Evolutionary conservation across 2,113 vertebrate genomes (phyloP), one percentile per base, ranked within the genome.

Genomic region (Poeciliopsis occidentalis): DNA sequence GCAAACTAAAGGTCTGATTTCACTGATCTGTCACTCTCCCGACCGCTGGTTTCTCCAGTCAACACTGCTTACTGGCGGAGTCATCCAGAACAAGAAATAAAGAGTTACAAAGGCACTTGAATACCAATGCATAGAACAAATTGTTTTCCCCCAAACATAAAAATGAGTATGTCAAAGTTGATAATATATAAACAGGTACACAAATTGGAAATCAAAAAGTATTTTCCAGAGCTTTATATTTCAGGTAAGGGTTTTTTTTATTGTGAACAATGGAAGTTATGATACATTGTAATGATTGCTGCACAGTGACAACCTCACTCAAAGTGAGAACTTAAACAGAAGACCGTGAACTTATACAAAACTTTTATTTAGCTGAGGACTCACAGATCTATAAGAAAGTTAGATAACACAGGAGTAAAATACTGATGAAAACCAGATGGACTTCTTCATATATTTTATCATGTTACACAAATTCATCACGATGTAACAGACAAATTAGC

Each of bases 1-100:
- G 71, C 88, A 88, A 87, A 70, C 73, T 77, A 68, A 84, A 87
- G 91, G 76, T 95, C 92, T 84, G 39, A 85, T 93, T 94, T 93
- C 92, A 92, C 86, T 78, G 77, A 89, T 80, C 79, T 80, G 85
- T 90, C 83, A 82, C 72, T 80, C 64, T 82, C 60, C 61, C 81
- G 51, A 64, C 41, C 7, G 41, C 77, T 61, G 64, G 63, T 63
- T 39, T 57, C 71, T 73, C 27, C 22, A 72, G 70, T 76, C 27
- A 83, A 26, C 79, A 39, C 75, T 37, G 5, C 67, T 81, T 51
- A 41, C 31, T 69, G 64, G 72, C 60, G 12, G 31, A 64, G 51
- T 44, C 27, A 51, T 67, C 69, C 39, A 66, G 11, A 75, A 54
- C 27, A 19, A 70, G 61, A 67, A 78, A 78, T 39, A 0, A 72